These are phyloP conservation scores for Drosophila lacicola DNA, from an alignment of 2,888 invertebrate genomes.

Conservation along the genomic window DNA sequence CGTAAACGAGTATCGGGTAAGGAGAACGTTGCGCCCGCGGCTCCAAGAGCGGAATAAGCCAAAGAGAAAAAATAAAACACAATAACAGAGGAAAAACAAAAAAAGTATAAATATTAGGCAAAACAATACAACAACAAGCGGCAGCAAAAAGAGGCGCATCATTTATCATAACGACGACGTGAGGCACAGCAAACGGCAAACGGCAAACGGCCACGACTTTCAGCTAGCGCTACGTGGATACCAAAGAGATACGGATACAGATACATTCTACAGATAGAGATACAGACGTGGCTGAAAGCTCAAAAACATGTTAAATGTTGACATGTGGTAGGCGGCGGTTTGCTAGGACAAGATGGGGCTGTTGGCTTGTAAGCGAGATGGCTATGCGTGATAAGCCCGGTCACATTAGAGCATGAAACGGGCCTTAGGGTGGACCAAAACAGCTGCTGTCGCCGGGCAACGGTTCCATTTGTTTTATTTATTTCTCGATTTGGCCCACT, in stretches of 20 bases:
- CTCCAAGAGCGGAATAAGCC: conserved; percentile 33
- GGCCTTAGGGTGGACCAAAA: conserved; percentile 13
- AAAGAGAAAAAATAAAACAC: conserved; percentile 27
- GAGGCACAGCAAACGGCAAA: conserved; percentile 50
- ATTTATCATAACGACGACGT: conserved; percentile 76
- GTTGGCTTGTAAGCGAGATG: conserved; percentile 61
- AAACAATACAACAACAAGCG: conserved; percentile 30
- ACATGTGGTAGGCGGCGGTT: conserved; percentile 64
- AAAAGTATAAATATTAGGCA: conserved; percentile 54
- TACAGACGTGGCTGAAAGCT: conserved; percentile 58
- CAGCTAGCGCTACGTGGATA: conserved; percentile 39
- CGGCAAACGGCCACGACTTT: conserved; percentile 32
- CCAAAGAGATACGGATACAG: conserved; percentile 38
- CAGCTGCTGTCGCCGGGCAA: conserved; percentile 31
- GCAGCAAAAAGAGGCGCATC: conserved; percentile 56
- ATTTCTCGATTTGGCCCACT: conserved; percentile 72
- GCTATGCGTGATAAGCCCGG: conserved; percentile 61
- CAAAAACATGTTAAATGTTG: conserved; percentile 75
- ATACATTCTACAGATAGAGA: conserved; percentile 38
- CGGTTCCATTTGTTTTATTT: conserved; percentile 75
- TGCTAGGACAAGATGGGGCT: conserved; percentile 30
- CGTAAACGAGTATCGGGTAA: conserved; percentile 62
- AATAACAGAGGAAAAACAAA: conserved; percentile 16
- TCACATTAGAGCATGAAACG: conserved; percentile 21
- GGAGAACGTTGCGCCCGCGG: conserved; percentile 58